phyloP scores from a whole-genome alignment of 2,888 invertebrate genomes.

The Acheta domesticus region DNA sequence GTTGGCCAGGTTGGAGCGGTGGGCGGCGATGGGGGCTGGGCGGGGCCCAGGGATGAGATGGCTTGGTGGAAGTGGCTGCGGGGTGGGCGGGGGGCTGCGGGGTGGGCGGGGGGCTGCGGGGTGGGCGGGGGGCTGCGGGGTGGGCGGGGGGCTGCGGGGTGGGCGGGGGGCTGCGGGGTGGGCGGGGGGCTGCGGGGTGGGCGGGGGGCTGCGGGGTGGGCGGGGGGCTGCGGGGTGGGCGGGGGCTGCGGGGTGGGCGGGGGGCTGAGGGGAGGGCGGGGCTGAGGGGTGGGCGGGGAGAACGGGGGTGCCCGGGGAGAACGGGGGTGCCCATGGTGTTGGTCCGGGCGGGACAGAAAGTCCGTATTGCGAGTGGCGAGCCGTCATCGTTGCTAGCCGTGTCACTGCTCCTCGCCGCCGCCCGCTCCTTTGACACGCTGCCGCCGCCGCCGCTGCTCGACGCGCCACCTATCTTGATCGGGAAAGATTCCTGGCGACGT shows the following conservation, averaged over 20 bases:
- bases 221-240: too few species aligned
- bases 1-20: too few species aligned
- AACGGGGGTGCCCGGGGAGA: neutral
- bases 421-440: neutral
- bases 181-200: neutral
- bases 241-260: too few species aligned
- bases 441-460: neutral
- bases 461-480: neutral
- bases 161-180: neutral
- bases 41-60: too few species aligned
- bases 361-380: neutral
- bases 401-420: neutral
- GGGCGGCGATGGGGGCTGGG: too few species aligned
- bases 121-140: too few species aligned
- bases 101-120: too few species aligned
- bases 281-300: neutral
- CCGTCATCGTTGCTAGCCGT: too few species aligned
- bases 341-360: too few species aligned
- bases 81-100: neutral
- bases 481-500: neutral
- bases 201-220: neutral
- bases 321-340: neutral
- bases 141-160: neutral
- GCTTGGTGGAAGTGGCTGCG: too few species aligned
- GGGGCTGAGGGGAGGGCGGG: too few species aligned